Conservation (phyloP, 2,113 vertebrate species). For the Halcyon malimbica region DNA sequence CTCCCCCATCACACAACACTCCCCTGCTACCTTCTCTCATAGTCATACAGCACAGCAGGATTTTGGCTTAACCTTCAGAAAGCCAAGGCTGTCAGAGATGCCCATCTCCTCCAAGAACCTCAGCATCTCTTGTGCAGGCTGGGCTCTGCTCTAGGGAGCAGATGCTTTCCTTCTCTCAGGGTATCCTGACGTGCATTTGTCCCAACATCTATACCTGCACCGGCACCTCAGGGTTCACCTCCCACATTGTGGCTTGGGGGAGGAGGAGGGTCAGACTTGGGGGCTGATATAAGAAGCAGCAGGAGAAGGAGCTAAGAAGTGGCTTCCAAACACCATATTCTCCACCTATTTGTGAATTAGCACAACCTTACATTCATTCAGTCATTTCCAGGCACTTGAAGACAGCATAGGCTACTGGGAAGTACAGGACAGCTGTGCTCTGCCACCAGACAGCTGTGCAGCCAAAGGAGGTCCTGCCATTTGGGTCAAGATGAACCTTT, state of each 20-base stretch:
- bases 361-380: not conserved
- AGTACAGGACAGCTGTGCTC: not conserved
- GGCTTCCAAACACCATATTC: not conserved
- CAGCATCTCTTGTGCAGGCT: not conserved
- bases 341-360: not conserved
- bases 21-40: not conserved
- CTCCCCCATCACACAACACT: accelerated
- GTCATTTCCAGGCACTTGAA: not conserved
- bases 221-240: not conserved
- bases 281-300: not conserved
- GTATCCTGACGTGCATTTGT: not conserved
- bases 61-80: not conserved
- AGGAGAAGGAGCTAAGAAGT: not conserved
- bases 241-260: not conserved
- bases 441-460: not conserved
- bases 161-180: not conserved
- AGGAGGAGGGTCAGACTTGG: not conserved
- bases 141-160: not conserved
- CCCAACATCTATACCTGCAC: not conserved
- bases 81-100: not conserved
- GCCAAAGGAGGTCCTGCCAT: not conserved
- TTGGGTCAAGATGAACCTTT: not conserved
- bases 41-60: not conserved
- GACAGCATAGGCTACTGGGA: not conserved
- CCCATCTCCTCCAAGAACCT: not conserved